Base-by-base conservation (phyloP, 1,140 invertebrate genomes). In the Drosophila pectinifera region DNA sequence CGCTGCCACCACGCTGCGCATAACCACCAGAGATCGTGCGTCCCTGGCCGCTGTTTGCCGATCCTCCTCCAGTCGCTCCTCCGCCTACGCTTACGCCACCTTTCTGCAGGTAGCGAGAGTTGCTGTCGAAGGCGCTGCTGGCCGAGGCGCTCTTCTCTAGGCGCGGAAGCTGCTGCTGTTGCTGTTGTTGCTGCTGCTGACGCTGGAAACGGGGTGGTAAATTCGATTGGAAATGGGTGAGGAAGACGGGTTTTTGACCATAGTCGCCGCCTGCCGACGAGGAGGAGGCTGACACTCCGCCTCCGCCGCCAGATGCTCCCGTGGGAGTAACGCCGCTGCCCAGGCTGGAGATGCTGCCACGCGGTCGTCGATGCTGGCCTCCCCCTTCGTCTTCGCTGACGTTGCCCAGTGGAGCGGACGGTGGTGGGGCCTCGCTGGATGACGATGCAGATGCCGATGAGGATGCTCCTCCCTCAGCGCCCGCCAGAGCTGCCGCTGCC, bases 121-220 rank as follows among this genome's bases (percentile, higher is more conserved):
- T 92, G 39, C 92, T 92, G 8, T 94, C 94, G 48, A 94, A 94
- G 70, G 90, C 73, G 57, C 82, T 83, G 63, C 86, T 74, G 14
- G 82, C 65, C 45, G 93, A 77, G 93, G 92, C 80, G 91, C 90
- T 78, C 93, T 93, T 86, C 93, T 81, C 93, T 73, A 55, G 80
- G 92, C 64, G 55, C 34, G 68, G 78, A 39, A 62, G 61, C 43
- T 83, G 80, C 22, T 83, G 80, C n/a, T 56, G 51, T 5, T 74
- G 51, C 22, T 84, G 68, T 20, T 91, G 88, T 13, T 91, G 74
- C 45, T 94, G 93, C 78, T 96, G 95, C 79, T 97, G 96, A 80
- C 96, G 96, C 89, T 96, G 95, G 92, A 98, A 97, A 42, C 97
- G 94, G 38, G 97, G 97, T 34, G 97, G 97, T 73, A 98, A 93